Evolutionary conservation across 2,888 invertebrate species (phyloP), one percentile per base, ranked within the genome.

Genomic region (Keiferia lycopersicella): DNA sequence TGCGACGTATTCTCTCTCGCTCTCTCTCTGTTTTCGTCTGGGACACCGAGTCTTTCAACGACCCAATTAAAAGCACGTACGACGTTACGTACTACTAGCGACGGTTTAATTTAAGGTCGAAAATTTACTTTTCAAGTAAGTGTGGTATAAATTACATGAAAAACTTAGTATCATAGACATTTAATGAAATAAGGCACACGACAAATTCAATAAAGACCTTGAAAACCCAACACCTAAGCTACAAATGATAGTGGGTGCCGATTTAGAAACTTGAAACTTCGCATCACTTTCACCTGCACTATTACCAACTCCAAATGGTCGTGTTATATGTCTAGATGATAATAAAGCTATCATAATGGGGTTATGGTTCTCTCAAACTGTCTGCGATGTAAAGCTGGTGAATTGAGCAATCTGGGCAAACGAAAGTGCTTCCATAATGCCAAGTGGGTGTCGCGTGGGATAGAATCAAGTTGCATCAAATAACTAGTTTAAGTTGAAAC

Each of bases 371-470:
- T 82, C 79, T 79, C 80, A 82, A 79, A 79, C 74, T 76, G 34
- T 50, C 34, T 61, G 61, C 61, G 34, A 61, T 41, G 78, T 87
- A 84, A 82, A 82, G 86, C 84, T 16, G 4, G 34, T 34, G 34
- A 34, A 4, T 16, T 45, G 82, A 82, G 86, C 84, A 87, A 88
- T 81, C 73, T 74, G 74, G 73, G 76, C 76, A 79, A 83, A 84
- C 79, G 87, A 88, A 88, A 87, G 87, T 86, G 86, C 77, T 69
- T 75, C 69, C 65, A 72, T 69, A 70, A 72, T 72, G 66, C 65
- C 26, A 60, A 64, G 87, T 88, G 82, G 89, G 89, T 75, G 85
- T 71, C 71, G 87, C 87, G 89, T 89, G 88, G 89, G 89, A 82
- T 67, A 78, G 64, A 74, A 62, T 53, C n/a, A 39, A 50, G 61